A percentile compares a stretch with the other conserved stretches of the same genome.
Evolutionary conservation across 2,113 vertebrate species (phyloP).

Genomic region (Otolemur garnettii): DNA sequence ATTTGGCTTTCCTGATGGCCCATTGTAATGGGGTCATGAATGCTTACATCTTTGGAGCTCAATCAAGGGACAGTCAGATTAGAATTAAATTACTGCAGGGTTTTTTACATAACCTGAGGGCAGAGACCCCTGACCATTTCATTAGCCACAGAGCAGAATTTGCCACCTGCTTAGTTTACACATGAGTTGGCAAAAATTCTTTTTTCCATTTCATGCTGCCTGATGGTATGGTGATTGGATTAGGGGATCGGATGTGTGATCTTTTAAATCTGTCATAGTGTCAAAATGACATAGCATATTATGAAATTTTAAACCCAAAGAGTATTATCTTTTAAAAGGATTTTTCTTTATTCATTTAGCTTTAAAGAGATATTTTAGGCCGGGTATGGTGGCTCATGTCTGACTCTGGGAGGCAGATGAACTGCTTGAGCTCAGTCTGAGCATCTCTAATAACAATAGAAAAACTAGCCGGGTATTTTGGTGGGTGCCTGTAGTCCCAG

Average conservation of each 20-base stretch:
- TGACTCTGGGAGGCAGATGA: no score
- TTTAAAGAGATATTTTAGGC: neutral
- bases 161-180: conserved; percentile 56
- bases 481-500: no score
- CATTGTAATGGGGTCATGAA: neutral
- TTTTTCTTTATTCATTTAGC: conserved; percentile 25
- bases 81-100: neutral
- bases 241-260: conserved; percentile 30
- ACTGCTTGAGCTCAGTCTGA: no score
- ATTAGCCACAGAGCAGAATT: conserved; percentile 34
- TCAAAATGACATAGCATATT: neutral
- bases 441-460: no score
- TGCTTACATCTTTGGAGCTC: neutral
- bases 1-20: conserved; percentile 41
- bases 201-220: neutral
- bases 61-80: neutral
- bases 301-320: conserved; percentile 58
- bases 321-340: conserved; percentile 38
- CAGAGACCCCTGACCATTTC: neutral
- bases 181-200: neutral
- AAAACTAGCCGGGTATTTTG: no score
- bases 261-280: conserved; percentile 54
- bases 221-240: neutral
- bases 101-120: neutral
- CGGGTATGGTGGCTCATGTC: no score